Evolutionary conservation across 1,140 invertebrate species (phyloP).

Genomic region (Periplaneta americana): DNA sequence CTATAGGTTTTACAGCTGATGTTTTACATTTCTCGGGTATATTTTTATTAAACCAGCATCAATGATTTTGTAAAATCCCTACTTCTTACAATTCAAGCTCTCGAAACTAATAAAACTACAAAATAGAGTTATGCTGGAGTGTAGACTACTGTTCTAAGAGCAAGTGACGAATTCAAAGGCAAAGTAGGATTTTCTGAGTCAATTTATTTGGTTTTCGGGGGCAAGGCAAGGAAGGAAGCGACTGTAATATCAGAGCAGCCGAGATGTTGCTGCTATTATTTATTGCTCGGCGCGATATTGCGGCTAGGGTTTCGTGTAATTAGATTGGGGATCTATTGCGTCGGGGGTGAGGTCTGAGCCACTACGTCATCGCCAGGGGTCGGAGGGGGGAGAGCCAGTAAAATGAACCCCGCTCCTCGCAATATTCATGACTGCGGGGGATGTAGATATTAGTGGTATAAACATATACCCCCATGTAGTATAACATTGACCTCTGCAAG

Average conservation of each 20-base stretch:
- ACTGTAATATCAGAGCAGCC: not conserved
- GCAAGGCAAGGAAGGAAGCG: not conserved
- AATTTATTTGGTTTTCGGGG: not conserved
- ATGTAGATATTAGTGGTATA: conserved; percentile 11
- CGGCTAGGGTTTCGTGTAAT: conserved; percentile 10
- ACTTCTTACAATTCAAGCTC: too few species aligned
- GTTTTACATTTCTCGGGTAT: too few species aligned
- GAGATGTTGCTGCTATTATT: conserved; percentile 6
- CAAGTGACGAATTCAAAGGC: not conserved
- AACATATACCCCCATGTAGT: not conserved
- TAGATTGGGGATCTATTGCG: conserved; percentile 19
- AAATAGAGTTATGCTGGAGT: too few species aligned
- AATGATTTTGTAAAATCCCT: too few species aligned
- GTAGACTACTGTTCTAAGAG: not conserved
- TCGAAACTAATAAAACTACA: too few species aligned
- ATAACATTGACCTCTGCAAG: conserved; percentile 6
- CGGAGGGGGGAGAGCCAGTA: not conserved
- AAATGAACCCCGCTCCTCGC: conserved; percentile 8
- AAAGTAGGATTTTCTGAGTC: not conserved
- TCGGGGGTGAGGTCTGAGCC: not conserved
- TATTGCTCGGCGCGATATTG: conserved; percentile 4
- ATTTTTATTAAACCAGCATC: too few species aligned
- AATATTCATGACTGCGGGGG: conserved; percentile 11
- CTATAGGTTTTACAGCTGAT: too few species aligned
- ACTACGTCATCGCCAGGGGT: conserved; percentile 11